phyloP scores from a whole-genome alignment of 2,888 invertebrate genomes.

The Myathropa florea region DNA sequence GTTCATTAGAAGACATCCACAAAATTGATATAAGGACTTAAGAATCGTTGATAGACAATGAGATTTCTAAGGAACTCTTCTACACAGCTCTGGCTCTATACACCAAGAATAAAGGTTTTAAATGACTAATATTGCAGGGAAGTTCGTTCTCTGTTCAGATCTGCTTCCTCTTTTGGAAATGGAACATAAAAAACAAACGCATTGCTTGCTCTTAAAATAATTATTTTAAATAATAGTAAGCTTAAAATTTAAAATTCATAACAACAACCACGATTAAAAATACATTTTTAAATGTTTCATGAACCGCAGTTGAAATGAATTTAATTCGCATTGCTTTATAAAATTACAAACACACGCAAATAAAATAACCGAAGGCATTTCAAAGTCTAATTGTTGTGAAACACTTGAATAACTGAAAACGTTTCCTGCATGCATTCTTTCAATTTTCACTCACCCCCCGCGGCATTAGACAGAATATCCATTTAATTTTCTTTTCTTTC shows the following conservation, averaged over 20 bases:
- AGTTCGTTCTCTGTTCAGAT: no score
- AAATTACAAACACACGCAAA: neutral
- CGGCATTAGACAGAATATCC: neutral
- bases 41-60: neutral
- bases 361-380: neutral
- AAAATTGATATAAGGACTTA: neutral
- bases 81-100: no score
- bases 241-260: no score
- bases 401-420: neutral
- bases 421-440: neutral
- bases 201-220: no score
- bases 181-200: no score
- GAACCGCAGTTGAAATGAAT: neutral
- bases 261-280: no score
- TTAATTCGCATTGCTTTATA: neutral
- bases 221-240: no score
- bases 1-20: neutral
- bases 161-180: no score
- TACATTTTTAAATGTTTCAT: neutral
- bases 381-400: neutral
- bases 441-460: neutral
- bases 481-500: conserved; percentile 2
- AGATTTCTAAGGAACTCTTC: no score
- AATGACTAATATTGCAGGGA: no score
- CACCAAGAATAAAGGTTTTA: no score